Evolutionary conservation across 2,888 invertebrate genomes (phyloP), one percentile per base, ranked within the genome.

Genomic region (Sclerodermus sp.): DNA sequence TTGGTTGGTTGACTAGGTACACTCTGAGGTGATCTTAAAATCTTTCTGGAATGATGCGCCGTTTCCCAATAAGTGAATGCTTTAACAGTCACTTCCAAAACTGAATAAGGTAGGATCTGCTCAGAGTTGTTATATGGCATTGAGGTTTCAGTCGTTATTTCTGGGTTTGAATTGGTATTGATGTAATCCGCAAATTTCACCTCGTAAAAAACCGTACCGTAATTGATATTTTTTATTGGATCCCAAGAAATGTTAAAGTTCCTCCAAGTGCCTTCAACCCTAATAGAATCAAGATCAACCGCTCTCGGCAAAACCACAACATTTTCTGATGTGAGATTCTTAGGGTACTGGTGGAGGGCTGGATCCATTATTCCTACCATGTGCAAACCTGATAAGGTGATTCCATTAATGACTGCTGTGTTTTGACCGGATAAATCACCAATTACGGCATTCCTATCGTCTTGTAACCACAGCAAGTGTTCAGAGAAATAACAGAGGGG

Each of bases 31-130:
- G 94, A 90, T 66, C 83, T 83, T 0, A 90, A 71, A n/a, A 80
- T 79, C 0, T 84, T 82, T 0, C 84, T 80, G 0, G 86, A 84
- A 14, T 85, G 83, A 1, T 83, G 79, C 0, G 91, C 88, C 1
- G 87, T 85, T 13, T 90, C 90, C 94, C 95, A 95, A 65, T 88
- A 88, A 0, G 93, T 92, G 71, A 87, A 89, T 1, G 93, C 89
- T 31, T 90, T 85, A 3, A 96, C 84, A 1, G 88, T 85, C 15
- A 93, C 85, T 49, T 86, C 85, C 47, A 93, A 75, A 13, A 81
- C 79, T 8, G 89, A 87, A 74, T 89, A 91, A 0, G 94, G 91
- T 2, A 83, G 74, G 42, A 87, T 80, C 40, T 77, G 72, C 10
- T 80, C 74, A 52, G 81, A 77, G 62, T 86, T 77, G 32, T 73